Evolutionary conservation across 1,140 invertebrate species (phyloP).

Genomic region (Diprion similis): DNA sequence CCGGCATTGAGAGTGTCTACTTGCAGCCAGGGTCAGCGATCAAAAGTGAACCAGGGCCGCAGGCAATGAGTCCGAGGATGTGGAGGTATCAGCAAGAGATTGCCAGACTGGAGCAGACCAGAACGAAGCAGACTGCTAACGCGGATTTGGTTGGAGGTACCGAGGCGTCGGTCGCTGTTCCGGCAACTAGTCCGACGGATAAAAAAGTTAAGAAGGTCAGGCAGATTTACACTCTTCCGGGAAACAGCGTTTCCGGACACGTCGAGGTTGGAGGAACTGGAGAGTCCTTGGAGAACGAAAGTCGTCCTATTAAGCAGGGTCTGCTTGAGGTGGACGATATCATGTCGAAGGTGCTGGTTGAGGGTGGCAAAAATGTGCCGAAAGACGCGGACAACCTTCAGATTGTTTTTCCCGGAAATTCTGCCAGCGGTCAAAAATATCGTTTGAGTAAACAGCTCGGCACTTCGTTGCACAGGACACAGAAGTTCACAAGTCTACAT

Average conservation of each 20-base stretch:
- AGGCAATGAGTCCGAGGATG: background rate
- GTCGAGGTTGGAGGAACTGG: background rate
- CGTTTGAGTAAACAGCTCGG: conserved; percentile 5
- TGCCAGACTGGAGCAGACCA: background rate
- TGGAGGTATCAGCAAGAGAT: background rate
- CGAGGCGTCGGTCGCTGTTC: background rate
- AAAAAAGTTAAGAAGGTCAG: conserved; percentile 28
- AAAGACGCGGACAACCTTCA: too few relatives aligned
- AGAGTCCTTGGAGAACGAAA: conserved; percentile 12
- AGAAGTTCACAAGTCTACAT: conserved; percentile 25
- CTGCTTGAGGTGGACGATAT: background rate
- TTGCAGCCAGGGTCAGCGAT: conserved; percentile 31
- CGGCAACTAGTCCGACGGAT: background rate
- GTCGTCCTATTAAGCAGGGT: background rate
- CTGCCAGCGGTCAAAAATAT: background rate
- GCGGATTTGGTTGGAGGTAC: background rate
- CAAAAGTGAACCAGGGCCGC: background rate
- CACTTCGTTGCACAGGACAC: conserved; percentile 21
- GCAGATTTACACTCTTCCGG: conserved; percentile 33
- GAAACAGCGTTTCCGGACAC: conserved; percentile 22
- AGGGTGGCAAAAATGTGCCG: too few relatives aligned
- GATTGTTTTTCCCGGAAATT: background rate
- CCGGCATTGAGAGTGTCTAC: conserved; percentile 28
- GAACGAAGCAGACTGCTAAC: background rate
- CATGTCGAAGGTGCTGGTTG: too few relatives aligned